Base-by-base conservation (phyloP, 2,888 invertebrate species). In the Leptinotarsa juncta region DNA sequence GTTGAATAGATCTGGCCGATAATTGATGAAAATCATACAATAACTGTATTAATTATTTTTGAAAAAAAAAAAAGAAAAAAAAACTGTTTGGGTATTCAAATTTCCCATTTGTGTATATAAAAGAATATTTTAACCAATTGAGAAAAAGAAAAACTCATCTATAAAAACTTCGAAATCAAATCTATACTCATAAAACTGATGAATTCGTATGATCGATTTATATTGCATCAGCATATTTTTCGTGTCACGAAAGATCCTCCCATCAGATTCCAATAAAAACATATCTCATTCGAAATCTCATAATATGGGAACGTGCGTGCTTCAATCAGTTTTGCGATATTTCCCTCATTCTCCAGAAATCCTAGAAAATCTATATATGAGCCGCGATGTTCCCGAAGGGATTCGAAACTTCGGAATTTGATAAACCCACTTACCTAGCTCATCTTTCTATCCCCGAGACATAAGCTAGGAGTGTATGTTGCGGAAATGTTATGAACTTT, bases 351-450 rank as follows among this genome's bases (percentile, higher is more conserved):
- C 42, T 42, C 12, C 42, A 48, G 55, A 20, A 69, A 42, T 48
- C 57, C 53, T 32, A 16, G 68, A 67, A 67, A 67, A 67, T 51
- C 32, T 53, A 49, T 67, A 51, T 20, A 7, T 7, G 57, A 18
- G 51, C 67, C 48, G 51, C 7, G 4, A 14, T 55, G 42, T 15
- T 53, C 23, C 48, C 65, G 53, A 53, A 62, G 26, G 62, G 55
- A 32, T 48, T 49, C 48, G 23, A 15, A 62, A 68, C 49, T 68
- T 62, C 55, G 62, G 55, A 65, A 69, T 69, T 73, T 57, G 69
- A 53, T 73, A 65, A 73, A 73, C 65, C 65, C 55, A 55, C 69
- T 69, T 73, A 69, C 65, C 72, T 55, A 67, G 10, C 68, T 26
- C 55, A 62, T 66, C 72, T 55, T 50, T 20, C 60, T 53, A 53